phyloP scores from a whole-genome alignment of 1,140 invertebrate species.

The Drosophila tropicalis region DNA sequence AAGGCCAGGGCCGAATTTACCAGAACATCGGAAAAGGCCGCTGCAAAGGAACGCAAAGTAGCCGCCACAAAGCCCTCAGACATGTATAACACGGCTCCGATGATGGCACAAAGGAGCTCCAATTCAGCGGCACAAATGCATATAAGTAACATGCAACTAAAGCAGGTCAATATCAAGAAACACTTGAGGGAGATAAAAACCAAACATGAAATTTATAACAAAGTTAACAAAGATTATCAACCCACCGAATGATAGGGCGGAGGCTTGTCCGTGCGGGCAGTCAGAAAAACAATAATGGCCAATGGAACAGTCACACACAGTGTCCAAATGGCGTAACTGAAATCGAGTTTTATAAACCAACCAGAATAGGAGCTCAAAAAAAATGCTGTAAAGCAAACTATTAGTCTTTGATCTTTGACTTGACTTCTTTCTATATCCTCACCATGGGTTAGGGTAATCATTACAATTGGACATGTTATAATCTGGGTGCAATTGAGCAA shows the following conservation, averaged over 20 bases:
- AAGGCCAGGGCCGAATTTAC: slow-evolving; percentile 31
- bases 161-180: background rate
- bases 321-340: slow-evolving; percentile 28
- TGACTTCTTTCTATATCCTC: background rate
- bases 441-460: slow-evolving; percentile 34
- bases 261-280: slow-evolving; percentile 56
- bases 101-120: slow-evolving; percentile 43
- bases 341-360: slow-evolving; percentile 27
- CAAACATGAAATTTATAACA: background rate
- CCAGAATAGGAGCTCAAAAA: background rate
- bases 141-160: slow-evolving; percentile 13
- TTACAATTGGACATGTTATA: slow-evolving; percentile 41
- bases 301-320: slow-evolving; percentile 42
- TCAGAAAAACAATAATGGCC: slow-evolving; percentile 21
- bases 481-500: slow-evolving; percentile 62
- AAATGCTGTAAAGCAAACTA: background rate
- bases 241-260: slow-evolving; percentile 53
- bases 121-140: slow-evolving; percentile 49
- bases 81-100: slow-evolving; percentile 36
- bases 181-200: background rate
- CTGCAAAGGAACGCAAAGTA: slow-evolving; percentile 38
- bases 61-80: slow-evolving; percentile 34
- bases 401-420: too few relatives aligned
- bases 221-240: background rate
- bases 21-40: slow-evolving; percentile 42